Conservation (phyloP, 2,797 vertebrate species). For the Lemur catta region DNA sequence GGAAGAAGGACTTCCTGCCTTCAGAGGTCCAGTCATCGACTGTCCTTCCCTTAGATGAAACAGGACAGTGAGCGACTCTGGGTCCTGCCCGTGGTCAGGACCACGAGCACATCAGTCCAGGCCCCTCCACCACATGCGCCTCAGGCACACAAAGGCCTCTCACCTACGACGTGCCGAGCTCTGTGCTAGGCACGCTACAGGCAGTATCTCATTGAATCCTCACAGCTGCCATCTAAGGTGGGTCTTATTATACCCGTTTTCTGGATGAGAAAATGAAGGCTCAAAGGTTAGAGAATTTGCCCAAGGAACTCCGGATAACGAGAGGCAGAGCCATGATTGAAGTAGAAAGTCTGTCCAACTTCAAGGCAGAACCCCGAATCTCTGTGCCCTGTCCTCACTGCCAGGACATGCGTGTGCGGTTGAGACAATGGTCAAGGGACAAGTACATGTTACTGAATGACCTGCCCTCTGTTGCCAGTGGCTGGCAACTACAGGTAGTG, state of each 20-base stretch:
- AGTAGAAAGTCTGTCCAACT: neutral
- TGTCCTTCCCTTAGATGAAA: neutral
- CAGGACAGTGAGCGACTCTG: neutral
- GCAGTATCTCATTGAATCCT: neutral
- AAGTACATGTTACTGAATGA: neutral
- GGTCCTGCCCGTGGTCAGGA: neutral
- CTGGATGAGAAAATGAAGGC: conserved; percentile 12
- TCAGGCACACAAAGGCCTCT: neutral
- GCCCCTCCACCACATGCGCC: neutral
- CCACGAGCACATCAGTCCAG: neutral
- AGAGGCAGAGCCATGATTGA: neutral
- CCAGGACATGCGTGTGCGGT: neutral
- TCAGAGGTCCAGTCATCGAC: neutral
- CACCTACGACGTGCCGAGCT: neutral
- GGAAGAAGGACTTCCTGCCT: neutral
- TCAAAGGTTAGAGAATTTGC: neutral
- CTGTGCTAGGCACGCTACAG: neutral
- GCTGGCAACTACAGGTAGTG: neutral
- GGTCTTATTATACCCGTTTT: neutral
- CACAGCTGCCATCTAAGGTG: neutral
- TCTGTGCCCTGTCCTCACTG: neutral
- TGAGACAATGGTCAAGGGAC: neutral
- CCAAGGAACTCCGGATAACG: neutral
- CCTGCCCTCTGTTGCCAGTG: neutral
- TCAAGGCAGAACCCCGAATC: neutral